Percentiles rank a stretch among this genome's conserved stretches.
These are phyloP conservation scores for Leucoraja ocellata DNA, from an alignment of 2,797 vertebrate species.

Conservation along the genomic window DNA sequence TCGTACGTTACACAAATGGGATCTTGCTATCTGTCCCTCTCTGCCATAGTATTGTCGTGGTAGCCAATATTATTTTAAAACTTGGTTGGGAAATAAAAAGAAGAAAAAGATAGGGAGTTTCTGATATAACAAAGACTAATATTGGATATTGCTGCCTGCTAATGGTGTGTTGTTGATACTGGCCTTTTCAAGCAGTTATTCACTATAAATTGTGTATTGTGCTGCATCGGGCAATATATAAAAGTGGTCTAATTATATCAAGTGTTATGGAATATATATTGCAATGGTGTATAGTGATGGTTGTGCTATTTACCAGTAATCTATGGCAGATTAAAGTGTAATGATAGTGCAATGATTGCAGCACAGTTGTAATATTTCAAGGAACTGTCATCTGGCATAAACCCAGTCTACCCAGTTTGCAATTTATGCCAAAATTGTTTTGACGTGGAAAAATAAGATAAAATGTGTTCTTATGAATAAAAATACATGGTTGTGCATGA, in stretches of 20 bases:
- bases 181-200: neutral
- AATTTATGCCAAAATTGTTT: neutral
- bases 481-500: neutral
- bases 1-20: neutral
- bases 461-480: neutral
- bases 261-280: neutral
- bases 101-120: neutral
- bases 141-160: neutral
- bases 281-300: neutral
- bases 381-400: neutral
- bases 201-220: neutral
- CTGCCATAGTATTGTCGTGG: neutral
- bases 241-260: neutral
- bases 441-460: neutral
- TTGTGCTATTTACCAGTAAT: neutral
- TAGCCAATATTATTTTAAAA: neutral
- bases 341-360: neutral
- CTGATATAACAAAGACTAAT: neutral
- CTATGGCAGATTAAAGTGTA: constrained; percentile 3
- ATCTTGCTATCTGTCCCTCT: neutral
- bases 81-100: neutral
- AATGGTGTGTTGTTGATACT: neutral
- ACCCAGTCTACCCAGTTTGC: neutral
- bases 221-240: neutral
- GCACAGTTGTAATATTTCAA: neutral